phyloP scores from a whole-genome alignment of 2,113 vertebrate species.

The Paramormyrops kingsleyae region DNA sequence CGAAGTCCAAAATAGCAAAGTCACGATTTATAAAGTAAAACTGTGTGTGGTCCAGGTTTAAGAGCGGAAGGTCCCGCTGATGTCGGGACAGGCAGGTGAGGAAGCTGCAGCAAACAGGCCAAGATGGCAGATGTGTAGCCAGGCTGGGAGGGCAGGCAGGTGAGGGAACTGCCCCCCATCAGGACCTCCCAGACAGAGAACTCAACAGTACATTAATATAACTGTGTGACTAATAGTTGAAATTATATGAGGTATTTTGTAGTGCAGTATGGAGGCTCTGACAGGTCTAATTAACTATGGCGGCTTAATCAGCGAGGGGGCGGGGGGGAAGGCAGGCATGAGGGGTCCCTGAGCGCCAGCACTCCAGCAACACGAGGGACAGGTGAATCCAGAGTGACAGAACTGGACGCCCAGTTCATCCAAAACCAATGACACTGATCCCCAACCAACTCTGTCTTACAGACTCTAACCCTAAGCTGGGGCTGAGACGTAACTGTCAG shows the following conservation, averaged over 20 bases:
- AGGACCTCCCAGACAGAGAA: neutral
- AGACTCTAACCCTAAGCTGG: no score
- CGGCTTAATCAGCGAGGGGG: neutral
- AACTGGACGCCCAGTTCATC: neutral
- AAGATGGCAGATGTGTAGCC: neutral
- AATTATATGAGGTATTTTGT: neutral
- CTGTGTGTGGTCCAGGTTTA: neutral
- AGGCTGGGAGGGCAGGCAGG: neutral
- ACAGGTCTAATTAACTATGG: neutral
- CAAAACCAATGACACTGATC: neutral
- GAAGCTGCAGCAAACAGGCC: neutral
- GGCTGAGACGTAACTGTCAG: neutral
- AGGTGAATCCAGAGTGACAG: neutral
- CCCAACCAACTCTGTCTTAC: neutral
- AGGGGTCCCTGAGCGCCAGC: neutral
- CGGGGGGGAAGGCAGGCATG: neutral
- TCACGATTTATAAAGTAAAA: neutral
- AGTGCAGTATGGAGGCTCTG: neutral
- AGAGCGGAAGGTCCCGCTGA: neutral
- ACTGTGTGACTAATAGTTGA: neutral
- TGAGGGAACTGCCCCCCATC: neutral
- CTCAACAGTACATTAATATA: neutral
- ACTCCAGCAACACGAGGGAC: neutral
- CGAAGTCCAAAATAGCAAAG: neutral
- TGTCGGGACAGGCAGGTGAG: neutral